Percentiles rank a stretch among this genome's conserved stretches.
phyloP scores from a whole-genome alignment of 2,888 invertebrate genomes.

The Gari tellinella region DNA sequence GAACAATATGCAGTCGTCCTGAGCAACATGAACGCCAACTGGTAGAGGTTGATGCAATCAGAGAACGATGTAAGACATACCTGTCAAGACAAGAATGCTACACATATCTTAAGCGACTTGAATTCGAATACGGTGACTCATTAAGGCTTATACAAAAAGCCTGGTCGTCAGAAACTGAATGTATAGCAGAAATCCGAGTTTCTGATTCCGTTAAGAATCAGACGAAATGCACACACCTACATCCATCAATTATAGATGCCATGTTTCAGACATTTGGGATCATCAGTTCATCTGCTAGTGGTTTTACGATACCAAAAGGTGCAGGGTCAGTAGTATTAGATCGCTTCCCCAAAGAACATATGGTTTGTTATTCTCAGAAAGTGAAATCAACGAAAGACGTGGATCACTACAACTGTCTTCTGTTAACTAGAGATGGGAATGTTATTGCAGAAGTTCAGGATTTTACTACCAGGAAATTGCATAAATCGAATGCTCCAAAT shows the following conservation, averaged over 20 bases:
- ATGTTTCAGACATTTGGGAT: slow-evolving; percentile 66
- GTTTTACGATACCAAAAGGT: slow-evolving; percentile 56
- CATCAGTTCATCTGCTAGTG: too few species aligned
- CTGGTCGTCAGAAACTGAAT: slow-evolving; percentile 54
- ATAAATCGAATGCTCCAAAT: too few species aligned
- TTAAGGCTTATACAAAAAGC: slow-evolving; percentile 45
- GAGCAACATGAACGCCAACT: neutral
- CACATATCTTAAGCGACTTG: slow-evolving; percentile 29
- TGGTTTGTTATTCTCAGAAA: slow-evolving; percentile 61
- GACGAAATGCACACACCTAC: slow-evolving; percentile 53
- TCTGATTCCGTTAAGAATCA: slow-evolving; percentile 50
- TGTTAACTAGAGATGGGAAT: slow-evolving; percentile 4
- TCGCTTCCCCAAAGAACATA: slow-evolving; percentile 48
- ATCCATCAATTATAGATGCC: slow-evolving; percentile 66
- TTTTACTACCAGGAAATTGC: slow-evolving; percentile 1
- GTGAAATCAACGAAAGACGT: slow-evolving; percentile 47
- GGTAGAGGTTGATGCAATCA: slow-evolving; percentile 36
- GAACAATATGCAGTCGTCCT: neutral
- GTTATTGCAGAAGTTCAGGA: slow-evolving; percentile 10
- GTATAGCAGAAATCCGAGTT: slow-evolving; percentile 55
- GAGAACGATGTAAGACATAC: slow-evolving; percentile 27
- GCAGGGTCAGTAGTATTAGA: slow-evolving; percentile 49
- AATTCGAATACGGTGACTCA: slow-evolving; percentile 50
- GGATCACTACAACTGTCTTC: slow-evolving; percentile 13
- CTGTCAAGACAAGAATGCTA: slow-evolving; percentile 39